Conservation (phyloP, 2,797 vertebrate genomes). For the Betta splendens region DNA sequence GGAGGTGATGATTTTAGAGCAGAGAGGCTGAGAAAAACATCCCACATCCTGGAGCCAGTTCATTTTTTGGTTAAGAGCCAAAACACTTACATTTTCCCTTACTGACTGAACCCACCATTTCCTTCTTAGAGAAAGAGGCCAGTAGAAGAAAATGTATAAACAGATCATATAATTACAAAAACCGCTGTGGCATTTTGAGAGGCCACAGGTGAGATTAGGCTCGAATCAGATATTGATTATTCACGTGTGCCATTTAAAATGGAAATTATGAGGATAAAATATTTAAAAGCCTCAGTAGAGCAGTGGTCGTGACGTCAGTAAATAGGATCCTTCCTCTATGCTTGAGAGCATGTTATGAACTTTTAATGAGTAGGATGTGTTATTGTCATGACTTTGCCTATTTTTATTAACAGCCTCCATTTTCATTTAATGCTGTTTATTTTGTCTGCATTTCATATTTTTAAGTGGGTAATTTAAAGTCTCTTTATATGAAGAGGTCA, state of each 20-base stretch:
- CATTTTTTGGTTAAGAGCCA: no score
- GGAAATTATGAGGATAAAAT: constrained; percentile 19
- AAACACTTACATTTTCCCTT: not conserved
- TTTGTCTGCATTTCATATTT: no score
- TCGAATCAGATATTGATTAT: constrained; percentile 30
- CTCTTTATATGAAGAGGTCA: no score
- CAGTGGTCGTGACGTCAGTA: no score
- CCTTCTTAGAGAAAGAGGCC: not conserved
- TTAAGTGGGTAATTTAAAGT: no score
- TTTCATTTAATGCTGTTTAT: no score
- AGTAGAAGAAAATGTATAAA: not conserved
- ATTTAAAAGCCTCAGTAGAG: constrained; percentile 13
- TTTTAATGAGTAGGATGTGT: no score
- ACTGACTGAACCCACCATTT: not conserved
- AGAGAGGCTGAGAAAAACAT: not conserved
- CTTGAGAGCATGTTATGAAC: no score
- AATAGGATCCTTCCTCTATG: no score
- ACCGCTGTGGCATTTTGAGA: constrained; percentile 23
- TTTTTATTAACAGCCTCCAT: no score
- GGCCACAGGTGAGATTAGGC: constrained; percentile 18
- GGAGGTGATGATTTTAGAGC: not conserved
- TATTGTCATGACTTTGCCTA: no score
- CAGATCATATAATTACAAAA: constrained; percentile 3
- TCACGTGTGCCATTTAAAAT: constrained; percentile 31
- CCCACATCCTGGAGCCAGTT: not conserved